Evolutionary conservation across 2,113 vertebrate species (phyloP).

Genomic region (Oncorhynchus masou): DNA sequence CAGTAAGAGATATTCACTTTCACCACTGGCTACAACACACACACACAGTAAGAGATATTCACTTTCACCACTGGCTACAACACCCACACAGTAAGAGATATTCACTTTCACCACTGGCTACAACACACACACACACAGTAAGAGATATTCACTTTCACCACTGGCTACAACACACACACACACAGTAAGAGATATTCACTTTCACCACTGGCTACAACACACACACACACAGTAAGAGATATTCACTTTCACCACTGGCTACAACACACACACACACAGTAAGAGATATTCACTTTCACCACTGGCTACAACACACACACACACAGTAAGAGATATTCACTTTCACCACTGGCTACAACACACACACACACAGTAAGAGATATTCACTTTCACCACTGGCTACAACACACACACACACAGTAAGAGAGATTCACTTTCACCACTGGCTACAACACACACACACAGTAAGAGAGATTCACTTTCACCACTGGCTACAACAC

Average conservation of each 20-base stretch:
- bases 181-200: no score
- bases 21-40: no score
- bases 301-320: no score
- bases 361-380: no score
- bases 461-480: no score
- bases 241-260: conserved; percentile 73
- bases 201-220: conserved; percentile 85
- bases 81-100: no score
- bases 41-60: no score
- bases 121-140: conserved; percentile 75
- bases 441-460: conserved; percentile 86
- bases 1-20: conserved; percentile 47
- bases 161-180: conserved; percentile 89
- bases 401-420: conserved; percentile 82
- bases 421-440: no score
- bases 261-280: conserved; percentile 83
- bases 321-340: no score
- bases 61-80: no score
- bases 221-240: conserved; percentile 11
- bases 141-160: neutral
- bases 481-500: conserved; percentile 85
- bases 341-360: no score
- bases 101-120: conserved; percentile 73
- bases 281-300: conserved; percentile 6
- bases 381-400: conserved; percentile 67